Evolutionary conservation across 2,797 vertebrate species (phyloP).

Genomic region (Sarcophilus harrisii): DNA sequence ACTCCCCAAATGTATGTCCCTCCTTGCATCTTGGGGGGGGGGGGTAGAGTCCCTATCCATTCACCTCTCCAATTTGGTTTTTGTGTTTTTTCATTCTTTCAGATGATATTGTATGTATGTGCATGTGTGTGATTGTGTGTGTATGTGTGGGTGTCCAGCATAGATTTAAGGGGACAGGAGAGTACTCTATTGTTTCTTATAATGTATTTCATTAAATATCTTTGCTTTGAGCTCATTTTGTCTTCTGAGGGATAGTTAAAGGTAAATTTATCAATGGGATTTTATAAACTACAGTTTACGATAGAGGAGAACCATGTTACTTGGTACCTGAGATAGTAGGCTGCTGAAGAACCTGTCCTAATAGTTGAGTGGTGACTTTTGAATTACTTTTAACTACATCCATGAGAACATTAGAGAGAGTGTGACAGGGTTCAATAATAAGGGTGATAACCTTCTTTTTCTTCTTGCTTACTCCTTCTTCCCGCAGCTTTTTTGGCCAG

Average conservation of each 20-base stretch:
- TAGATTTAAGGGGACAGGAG: not conserved
- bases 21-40: not conserved
- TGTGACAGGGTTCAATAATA: not conserved
- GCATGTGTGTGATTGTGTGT: too few relatives aligned
- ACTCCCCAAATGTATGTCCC: not conserved
- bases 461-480: too few relatives aligned
- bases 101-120: not conserved
- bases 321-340: not conserved
- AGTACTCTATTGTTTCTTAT: not conserved
- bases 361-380: not conserved
- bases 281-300: not conserved
- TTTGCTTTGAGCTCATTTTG: not conserved
- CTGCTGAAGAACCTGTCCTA: not conserved
- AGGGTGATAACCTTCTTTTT: not conserved
- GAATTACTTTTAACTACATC: not conserved
- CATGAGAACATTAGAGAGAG: not conserved
- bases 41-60: not conserved
- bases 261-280: not conserved
- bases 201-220: not conserved
- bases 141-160: too few relatives aligned
- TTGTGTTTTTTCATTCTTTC: not conserved
- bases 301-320: not conserved
- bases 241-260: not conserved
- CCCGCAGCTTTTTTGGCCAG: too few relatives aligned
- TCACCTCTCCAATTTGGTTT: not conserved